These are phyloP conservation scores for Thoracochromis brauschi DNA, from an alignment of 2,113 vertebrate genomes.

Conservation along the genomic window DNA sequence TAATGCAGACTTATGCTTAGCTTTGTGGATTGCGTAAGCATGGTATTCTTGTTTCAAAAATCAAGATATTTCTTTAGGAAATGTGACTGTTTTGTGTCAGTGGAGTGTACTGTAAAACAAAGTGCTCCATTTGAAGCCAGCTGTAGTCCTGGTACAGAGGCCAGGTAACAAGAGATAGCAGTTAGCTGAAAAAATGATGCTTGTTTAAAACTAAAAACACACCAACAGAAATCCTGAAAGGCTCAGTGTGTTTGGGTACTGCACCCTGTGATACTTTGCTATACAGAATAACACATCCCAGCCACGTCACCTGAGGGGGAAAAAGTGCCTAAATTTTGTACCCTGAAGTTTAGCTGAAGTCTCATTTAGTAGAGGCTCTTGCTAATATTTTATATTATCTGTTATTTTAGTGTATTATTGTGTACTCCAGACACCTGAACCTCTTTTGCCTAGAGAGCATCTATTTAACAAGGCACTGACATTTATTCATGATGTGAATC, in stretches of 20 bases:
- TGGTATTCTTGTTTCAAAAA: background rate
- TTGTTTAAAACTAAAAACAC: background rate
- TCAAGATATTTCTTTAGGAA: background rate
- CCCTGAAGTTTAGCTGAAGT: background rate
- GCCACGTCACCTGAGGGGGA: rapidly evolving
- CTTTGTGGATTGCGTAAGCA: background rate
- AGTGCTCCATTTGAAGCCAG: background rate
- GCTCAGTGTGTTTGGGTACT: background rate
- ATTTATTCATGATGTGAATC: background rate
- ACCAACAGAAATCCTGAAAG: background rate
- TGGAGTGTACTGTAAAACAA: background rate
- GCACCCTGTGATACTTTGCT: background rate
- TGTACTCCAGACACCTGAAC: background rate
- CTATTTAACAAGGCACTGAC: background rate
- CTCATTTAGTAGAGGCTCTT: background rate
- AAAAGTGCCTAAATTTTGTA: background rate
- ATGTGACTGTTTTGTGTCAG: background rate
- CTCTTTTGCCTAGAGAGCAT: background rate
- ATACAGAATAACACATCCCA: background rate
- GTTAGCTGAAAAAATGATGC: background rate
- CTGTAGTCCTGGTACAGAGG: background rate
- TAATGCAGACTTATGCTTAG: background rate
- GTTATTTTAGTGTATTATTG: background rate
- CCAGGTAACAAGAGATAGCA: background rate
- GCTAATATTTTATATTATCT: background rate